Conservation (phyloP, 1,140 invertebrate genomes). For the Zaprionus kolodkinae region DNA sequence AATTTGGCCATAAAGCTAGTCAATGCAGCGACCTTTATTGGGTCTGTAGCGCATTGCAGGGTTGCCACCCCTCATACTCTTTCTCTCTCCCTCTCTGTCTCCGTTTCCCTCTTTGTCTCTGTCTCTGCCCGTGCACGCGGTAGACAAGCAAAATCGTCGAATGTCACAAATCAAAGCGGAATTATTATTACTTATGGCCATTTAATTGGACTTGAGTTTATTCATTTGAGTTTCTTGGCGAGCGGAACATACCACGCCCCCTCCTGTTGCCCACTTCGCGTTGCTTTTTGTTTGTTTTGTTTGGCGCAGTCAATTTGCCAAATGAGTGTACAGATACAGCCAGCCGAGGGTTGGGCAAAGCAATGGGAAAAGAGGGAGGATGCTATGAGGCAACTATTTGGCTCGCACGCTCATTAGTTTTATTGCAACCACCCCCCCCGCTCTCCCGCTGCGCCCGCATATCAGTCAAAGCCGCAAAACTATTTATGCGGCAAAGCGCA, state of each 20-base stretch:
- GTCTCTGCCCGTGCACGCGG: background rate
- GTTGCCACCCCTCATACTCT: background rate
- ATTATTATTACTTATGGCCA: conserved; percentile 84
- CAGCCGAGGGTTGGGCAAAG: background rate
- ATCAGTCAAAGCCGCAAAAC: conserved; percentile 84
- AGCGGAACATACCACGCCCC: no score
- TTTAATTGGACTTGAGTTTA: conserved; percentile 84
- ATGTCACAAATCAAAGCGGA: conserved; percentile 84
- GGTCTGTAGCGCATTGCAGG: background rate
- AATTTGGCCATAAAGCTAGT: conserved; percentile 51
- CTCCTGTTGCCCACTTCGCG: conserved; percentile 15
- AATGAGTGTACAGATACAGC: conserved; percentile 59
- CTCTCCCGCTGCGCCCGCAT: conserved; percentile 39
- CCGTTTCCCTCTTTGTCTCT: no score
- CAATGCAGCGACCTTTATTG: conserved; percentile 13
- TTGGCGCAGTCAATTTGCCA: conserved; percentile 83
- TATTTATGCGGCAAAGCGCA: conserved; percentile 63
- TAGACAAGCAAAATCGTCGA: conserved; percentile 44
- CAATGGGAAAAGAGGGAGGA: background rate
- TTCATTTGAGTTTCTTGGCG: conserved; percentile 72
- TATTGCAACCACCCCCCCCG: conserved; percentile 51
- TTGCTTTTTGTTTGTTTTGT: conserved; percentile 59
- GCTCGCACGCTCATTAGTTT: conserved; percentile 84
- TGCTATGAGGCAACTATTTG: conserved; percentile 66
- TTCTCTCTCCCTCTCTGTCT: background rate